Conservation (phyloP, 2,888 invertebrate genomes). For the Ophraella communa region DNA sequence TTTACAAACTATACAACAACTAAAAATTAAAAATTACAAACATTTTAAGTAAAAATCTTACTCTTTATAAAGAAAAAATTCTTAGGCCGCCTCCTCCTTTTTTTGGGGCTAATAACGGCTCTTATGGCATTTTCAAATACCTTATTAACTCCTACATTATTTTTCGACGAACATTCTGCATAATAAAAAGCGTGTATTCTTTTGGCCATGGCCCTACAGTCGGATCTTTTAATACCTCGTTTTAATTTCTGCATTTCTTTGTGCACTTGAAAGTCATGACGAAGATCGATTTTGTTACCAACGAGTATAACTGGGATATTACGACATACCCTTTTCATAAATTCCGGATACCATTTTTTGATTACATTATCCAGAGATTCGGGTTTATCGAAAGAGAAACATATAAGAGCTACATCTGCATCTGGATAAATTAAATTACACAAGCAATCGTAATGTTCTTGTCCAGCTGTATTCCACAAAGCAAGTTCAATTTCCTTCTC, state of each 20-base stretch:
- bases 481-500: not conserved
- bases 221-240: not conserved
- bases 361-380: constrained; percentile 1
- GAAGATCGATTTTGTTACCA: not conserved
- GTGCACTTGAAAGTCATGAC: not conserved
- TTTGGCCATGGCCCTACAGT: not conserved
- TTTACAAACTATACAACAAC: not conserved
- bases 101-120: not conserved
- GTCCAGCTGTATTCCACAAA: constrained; percentile 3
- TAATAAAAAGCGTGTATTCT: not conserved
- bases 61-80: not conserved
- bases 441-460: constrained; percentile 1
- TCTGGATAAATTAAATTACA: not conserved
- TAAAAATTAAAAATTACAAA: not conserved
- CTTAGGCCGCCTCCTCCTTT: not conserved
- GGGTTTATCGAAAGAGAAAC: constrained; percentile 5
- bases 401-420: not conserved
- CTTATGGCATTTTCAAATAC: constrained; percentile 1
- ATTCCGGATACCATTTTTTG: constrained; percentile 1
- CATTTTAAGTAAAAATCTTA: not conserved
- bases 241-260: not conserved
- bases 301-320: constrained; percentile 1
- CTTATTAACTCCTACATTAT: not conserved
- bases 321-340: not conserved
- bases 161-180: constrained; percentile 3